Evolutionary conservation across 2,113 vertebrate genomes (phyloP).

Genomic region (Neolamprologus caudopunctatus): DNA sequence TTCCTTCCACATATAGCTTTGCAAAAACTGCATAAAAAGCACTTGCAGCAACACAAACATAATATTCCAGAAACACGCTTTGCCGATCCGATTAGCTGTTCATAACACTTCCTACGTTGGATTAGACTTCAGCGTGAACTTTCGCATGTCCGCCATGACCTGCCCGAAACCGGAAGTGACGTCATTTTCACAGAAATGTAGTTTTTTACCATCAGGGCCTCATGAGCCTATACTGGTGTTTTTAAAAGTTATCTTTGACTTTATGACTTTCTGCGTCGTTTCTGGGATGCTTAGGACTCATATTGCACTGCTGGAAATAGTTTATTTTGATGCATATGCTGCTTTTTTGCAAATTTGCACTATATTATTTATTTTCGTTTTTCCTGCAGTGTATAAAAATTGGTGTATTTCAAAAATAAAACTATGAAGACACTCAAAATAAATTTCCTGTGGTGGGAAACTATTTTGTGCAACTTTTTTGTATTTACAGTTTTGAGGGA

Average conservation of each 20-base stretch:
- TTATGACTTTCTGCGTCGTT: accelerated
- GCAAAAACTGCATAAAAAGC: accelerated
- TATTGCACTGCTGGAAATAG: not conserved
- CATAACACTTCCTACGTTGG: accelerated
- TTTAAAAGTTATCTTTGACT: no score
- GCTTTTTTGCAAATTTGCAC: accelerated
- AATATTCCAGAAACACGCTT: accelerated
- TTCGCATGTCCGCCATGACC: accelerated
- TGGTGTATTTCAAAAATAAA: no score
- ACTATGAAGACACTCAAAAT: no score
- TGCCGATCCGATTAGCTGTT: not conserved
- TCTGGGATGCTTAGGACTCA: accelerated
- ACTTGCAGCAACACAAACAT: not conserved
- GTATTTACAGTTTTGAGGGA: no score
- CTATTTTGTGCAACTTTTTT: no score
- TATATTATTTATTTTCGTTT: accelerated
- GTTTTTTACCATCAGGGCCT: accelerated
- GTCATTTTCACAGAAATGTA: accelerated
- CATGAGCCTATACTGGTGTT: accelerated
- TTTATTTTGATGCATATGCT: not conserved
- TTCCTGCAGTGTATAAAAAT: no score
- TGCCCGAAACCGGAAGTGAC: accelerated
- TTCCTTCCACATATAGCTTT: accelerated
- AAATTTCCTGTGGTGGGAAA: no score
- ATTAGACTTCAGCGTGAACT: accelerated